Evolutionary conservation across 2,888 invertebrate species (phyloP).

Genomic region (Lasioglossum oenotherae): DNA sequence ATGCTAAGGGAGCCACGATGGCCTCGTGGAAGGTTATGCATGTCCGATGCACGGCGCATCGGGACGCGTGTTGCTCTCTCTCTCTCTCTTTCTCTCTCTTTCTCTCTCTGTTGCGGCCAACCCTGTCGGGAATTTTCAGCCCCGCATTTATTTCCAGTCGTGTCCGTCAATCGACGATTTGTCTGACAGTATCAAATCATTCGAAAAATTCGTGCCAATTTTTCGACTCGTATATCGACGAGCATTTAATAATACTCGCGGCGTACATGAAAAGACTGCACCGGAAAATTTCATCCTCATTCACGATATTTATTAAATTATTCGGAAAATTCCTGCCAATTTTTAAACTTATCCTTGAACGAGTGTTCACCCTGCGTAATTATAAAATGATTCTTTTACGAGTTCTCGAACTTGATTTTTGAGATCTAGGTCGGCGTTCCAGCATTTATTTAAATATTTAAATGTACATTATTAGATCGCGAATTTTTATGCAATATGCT

Average conservation of each 20-base stretch:
- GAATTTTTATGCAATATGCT: too few species aligned
- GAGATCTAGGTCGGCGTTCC: too few species aligned
- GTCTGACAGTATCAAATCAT: background rate
- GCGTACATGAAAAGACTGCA: background rate
- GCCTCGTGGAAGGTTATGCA: conserved; percentile 40
- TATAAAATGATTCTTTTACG: too few species aligned
- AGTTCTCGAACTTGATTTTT: too few species aligned
- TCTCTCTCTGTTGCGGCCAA: background rate
- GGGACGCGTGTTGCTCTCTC: background rate
- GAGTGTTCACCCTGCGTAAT: too few species aligned
- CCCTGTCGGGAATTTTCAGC: conserved; percentile 10
- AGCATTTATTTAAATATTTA: too few species aligned
- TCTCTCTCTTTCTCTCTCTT: background rate
- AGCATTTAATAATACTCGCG: background rate
- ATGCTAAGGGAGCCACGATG: conserved; percentile 38
- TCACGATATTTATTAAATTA: background rate
- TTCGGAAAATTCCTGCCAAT: too few species aligned
- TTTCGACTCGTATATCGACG: background rate
- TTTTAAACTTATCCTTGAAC: too few species aligned
- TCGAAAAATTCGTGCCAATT: background rate
- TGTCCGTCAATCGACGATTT: background rate
- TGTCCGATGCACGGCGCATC: conserved; percentile 25
- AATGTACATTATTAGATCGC: too few species aligned
- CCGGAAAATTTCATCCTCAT: background rate
- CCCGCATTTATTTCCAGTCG: background rate